These are phyloP conservation scores for Amblyopsis rosae DNA, from an alignment of 2,113 vertebrate genomes.

Conservation along the genomic window DNA sequence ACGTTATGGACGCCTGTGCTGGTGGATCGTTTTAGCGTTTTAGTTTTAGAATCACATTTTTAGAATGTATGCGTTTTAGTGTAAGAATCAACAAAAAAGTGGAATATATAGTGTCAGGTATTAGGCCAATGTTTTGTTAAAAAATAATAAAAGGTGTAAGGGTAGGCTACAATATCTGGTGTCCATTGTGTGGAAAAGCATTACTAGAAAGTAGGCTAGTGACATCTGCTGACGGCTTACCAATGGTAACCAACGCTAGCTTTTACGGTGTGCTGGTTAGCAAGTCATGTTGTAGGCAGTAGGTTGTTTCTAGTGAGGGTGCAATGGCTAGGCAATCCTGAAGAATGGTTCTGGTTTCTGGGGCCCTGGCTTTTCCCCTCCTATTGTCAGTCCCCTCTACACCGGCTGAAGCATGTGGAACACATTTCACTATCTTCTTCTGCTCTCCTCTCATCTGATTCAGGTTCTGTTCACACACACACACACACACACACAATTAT, in stretches of 20 bases:
- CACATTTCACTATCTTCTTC: constrained; percentile 71
- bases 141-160: too few species aligned
- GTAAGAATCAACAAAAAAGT: constrained; percentile 3
- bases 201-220: neutral
- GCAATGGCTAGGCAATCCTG: neutral
- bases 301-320: too few species aligned
- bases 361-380: constrained; percentile 11
- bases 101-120: neutral
- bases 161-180: too few species aligned
- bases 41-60: too few species aligned
- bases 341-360: constrained; percentile 17
- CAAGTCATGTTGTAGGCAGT: too few species aligned
- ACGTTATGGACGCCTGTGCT: constrained; percentile 17
- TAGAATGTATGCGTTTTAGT: too few species aligned
- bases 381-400: constrained; percentile 32
- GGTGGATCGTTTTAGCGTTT: neutral
- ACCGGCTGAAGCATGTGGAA: constrained; percentile 77
- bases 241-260: too few species aligned
- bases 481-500: constrained; percentile 33
- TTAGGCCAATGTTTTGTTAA: too few species aligned
- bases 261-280: too few species aligned
- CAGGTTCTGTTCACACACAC: constrained; percentile 57
- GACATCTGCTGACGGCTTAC: neutral
- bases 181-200: neutral
- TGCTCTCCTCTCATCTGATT: constrained; percentile 52